Base-by-base conservation (phyloP, 1,140 invertebrate species). In the Lysiphlebus fabarum region DNA sequence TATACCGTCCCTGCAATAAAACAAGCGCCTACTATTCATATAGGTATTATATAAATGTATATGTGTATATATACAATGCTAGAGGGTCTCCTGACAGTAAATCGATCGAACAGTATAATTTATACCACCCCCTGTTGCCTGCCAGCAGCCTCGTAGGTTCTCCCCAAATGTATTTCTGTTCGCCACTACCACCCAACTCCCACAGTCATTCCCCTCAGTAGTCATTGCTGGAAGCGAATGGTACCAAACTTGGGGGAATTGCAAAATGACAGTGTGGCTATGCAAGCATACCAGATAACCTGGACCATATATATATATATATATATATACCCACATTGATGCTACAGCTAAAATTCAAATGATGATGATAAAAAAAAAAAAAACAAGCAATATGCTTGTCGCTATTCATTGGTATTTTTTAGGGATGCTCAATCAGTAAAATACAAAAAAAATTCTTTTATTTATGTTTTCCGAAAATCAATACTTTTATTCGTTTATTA, bases 21-120 rank as follows among this genome's bases (percentile, higher is more conserved):
- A 59, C 57, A 57, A 61, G 63, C 48, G 50, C 57, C 65, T 66
- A 60, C 68, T 66, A 58, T 26, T 26, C 65, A 62, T 69, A 67
- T 63, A 58, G 61, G 58, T 62, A 54, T n/a, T n/a, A 53, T 48
- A 17, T 48, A 54, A n/a, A n/a, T 45, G 40, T 26, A n/a, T n/a
- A n/a, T n/a, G n/a, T n/a, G n/a, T 26, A 26, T 17, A 17, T 26
- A 26, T 26, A 26, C 17, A 26, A 26, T 26, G 1, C 67, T 66
- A 61, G 72, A 74, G 72, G 71, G 72, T 75, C 74, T 73, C 72
- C 69, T 79, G 77, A 79, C 76, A 77, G 75, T 64, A 78, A 79
- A 79, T 79, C 77, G 77, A 79, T 79, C 67, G 76, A 76, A 79
- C 74, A 75, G 74, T 79, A 79, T 79, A 79, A 79, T 79, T 79